Percentiles rank a stretch among this genome's conserved stretches.
These are phyloP conservation scores for Zygaena filipendulae DNA, from an alignment of 2,888 invertebrate genomes.

Conservation along the genomic window DNA sequence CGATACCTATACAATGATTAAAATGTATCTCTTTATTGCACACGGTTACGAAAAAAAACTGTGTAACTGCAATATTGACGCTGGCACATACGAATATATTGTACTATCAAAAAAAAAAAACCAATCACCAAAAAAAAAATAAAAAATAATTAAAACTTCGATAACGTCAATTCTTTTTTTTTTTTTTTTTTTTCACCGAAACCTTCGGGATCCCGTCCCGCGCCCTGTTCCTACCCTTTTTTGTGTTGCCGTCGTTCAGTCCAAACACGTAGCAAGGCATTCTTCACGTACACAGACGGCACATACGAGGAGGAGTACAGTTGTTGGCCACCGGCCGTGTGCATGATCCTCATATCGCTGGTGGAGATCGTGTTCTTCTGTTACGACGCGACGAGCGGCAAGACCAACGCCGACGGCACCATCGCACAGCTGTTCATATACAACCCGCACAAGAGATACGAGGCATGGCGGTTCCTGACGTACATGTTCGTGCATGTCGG, in stretches of 20 bases:
- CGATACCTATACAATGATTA: no score
- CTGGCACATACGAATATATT: no score
- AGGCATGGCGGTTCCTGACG: slow-evolving; percentile 93
- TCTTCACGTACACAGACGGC: slow-evolving; percentile 72
- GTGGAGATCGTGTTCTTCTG: slow-evolving; percentile 84
- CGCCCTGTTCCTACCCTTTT: slow-evolving; percentile 15
- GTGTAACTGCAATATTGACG: no score
- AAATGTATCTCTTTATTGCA: no score
- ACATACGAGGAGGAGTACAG: slow-evolving; percentile 92
- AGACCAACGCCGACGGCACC: slow-evolving; percentile 73
- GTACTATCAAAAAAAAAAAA: no score
- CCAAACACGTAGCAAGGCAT: slow-evolving; percentile 35
- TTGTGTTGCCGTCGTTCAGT: slow-evolving; percentile 45
- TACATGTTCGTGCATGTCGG: slow-evolving; percentile 98
- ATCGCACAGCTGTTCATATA: slow-evolving; percentile 87
- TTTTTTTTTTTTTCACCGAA: no score
- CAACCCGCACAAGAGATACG: slow-evolving; percentile 84
- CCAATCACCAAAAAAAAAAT: slow-evolving; percentile 1
- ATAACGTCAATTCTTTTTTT: no score
- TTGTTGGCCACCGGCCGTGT: slow-evolving; percentile 92
- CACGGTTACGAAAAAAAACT: no score
- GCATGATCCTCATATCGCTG: slow-evolving; percentile 90
- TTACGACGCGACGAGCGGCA: slow-evolving; percentile 58
- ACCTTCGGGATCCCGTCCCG: no score
- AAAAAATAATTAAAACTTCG: slow-evolving; percentile 3